Evolutionary conservation across 2,113 vertebrate genomes (phyloP).

Genomic region (Clinocottus analis): DNA sequence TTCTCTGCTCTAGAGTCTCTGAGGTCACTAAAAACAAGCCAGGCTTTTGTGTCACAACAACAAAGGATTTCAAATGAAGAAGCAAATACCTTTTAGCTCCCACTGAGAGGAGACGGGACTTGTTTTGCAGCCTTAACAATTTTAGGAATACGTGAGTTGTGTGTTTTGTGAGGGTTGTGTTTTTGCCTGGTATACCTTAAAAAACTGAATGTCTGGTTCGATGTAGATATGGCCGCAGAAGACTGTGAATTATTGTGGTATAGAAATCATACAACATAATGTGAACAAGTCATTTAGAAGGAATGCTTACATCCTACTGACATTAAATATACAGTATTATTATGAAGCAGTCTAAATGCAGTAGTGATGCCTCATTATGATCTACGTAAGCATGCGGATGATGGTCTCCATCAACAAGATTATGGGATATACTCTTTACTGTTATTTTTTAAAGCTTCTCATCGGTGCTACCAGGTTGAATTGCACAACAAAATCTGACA

Average conservation of each 20-base stretch:
- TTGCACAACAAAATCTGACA: no score
- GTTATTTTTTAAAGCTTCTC: no score
- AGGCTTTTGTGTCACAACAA: constrained; percentile 60
- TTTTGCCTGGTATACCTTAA: neutral
- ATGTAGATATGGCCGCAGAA: neutral
- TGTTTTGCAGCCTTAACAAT: constrained; percentile 30
- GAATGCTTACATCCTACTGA: neutral
- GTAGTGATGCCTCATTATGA: no score
- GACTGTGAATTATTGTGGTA: neutral
- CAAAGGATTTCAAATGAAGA: constrained; percentile 57
- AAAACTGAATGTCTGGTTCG: neutral
- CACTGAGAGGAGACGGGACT: constrained; percentile 22
- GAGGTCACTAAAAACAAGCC: constrained; percentile 64
- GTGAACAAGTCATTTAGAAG: neutral
- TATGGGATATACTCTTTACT: no score
- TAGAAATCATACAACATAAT: no score
- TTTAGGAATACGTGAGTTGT: constrained; percentile 17
- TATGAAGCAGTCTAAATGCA: neutral
- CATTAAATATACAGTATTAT: neutral
- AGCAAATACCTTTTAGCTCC: constrained; percentile 47
- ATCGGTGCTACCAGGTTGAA: no score
- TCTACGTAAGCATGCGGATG: no score
- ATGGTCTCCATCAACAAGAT: no score
- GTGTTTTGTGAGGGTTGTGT: neutral
- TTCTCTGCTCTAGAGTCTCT: constrained; percentile 63